Base-by-base conservation (phyloP, 2,113 vertebrate genomes). In the Bothrops jararaca region DNA sequence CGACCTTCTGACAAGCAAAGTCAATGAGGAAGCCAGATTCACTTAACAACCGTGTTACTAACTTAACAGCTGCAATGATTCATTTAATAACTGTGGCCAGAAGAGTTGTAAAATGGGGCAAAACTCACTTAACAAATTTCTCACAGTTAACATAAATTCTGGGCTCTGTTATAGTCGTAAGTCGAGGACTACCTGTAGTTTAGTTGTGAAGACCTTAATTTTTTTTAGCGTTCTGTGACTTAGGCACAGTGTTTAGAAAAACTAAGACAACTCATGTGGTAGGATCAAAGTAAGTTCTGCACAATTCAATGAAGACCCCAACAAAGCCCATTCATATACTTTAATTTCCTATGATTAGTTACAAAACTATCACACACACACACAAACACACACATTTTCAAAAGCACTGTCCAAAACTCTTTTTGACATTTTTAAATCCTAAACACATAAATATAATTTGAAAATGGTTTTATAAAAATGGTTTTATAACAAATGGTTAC, bases 401-500 rank as follows among this genome's bases (percentile, higher is more conserved):
- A 3, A 26, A 90, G 50, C 6, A 58, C 29, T 15, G 20, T 39
- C 29, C 54, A 89, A 39, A 89, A 85, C 26, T 48, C 3, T 60
- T 26, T 39, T 90, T 24, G 26, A 48, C 20, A 60, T 22, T 60
- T 26, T 20, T 50, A n/a, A 60, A 8, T 4, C 29, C 12, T 23
- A 90, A 74, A 60, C 3, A 52, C 29, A 90, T 29, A 24, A 85
- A 85, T 39, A 12, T 89, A 48, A 90, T 85, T 10, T 56, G 22
- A 11, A 23, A 57, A 4, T 23, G 88, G n/a, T n/a, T n/a, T n/a
- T n/a, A n/a, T n/a, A n/a, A n/a, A n/a, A n/a, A n/a, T n/a, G 34
- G 87, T 92, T 52, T 64, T 90, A 39, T 24, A 39, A 22, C 86
- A 64, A 89, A 89, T 3, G 91, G 1, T 95, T 97, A 99, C 99